phyloP scores from a whole-genome alignment of 2,113 vertebrate genomes.

The Oryzias celebensis region DNA sequence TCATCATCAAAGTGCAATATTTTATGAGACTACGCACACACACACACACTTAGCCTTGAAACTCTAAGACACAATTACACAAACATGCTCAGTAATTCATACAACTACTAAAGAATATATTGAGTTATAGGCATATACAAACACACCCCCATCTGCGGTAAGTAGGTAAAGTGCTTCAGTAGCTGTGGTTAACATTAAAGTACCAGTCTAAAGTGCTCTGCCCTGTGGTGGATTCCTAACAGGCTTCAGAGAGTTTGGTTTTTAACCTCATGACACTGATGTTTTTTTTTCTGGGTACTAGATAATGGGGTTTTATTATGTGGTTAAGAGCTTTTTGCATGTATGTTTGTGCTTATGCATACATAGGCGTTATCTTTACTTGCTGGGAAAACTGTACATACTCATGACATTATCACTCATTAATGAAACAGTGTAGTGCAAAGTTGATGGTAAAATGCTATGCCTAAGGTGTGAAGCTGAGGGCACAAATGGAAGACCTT shows the following conservation, averaged over 20 bases:
- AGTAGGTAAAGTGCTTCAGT: constrained; percentile 61
- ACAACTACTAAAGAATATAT: constrained; percentile 16
- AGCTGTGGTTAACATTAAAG: constrained; percentile 70
- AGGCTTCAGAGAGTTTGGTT: constrained; percentile 67
- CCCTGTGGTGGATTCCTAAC: constrained; percentile 74
- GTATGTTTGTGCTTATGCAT: constrained; percentile 23
- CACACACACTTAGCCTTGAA: constrained; percentile 15
- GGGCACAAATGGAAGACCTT: too few relatives aligned
- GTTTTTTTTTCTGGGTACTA: constrained; percentile 65
- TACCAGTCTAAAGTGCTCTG: constrained; percentile 64
- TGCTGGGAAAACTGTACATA: neutral
- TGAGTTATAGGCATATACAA: constrained; percentile 6
- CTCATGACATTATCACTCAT: neutral
- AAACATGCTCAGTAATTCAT: constrained; percentile 6
- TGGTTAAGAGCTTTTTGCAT: constrained; percentile 49
- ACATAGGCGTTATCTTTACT: constrained; percentile 2
- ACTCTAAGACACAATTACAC: constrained; percentile 13
- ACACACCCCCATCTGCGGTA: constrained; percentile 38
- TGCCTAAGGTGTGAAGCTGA: too few relatives aligned
- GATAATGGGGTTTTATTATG: constrained; percentile 64
- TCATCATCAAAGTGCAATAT: constrained; percentile 58
- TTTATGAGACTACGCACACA: constrained; percentile 22
- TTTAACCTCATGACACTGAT: constrained; percentile 60
- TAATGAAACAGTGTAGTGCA: neutral
- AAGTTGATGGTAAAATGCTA: neutral